A percentile compares a stretch with the other conserved stretches of the same genome.
Conservation (phyloP, 2,888 invertebrate species). For the Hypena proboscidalis region DNA sequence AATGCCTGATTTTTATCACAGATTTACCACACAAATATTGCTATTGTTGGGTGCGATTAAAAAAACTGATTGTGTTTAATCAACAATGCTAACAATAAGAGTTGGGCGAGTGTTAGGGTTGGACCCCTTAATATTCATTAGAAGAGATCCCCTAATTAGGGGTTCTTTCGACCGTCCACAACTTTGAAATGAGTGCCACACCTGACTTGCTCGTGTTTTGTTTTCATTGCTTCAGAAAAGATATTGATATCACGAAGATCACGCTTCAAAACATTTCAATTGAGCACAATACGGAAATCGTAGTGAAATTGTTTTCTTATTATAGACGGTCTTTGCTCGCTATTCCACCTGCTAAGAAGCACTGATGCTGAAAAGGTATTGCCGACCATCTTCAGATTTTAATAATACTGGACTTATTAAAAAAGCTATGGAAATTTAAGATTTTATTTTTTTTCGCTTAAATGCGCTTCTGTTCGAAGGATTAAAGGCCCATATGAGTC, state of each 20-base stretch:
- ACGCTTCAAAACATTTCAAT: constrained; percentile 66
- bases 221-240: constrained; percentile 65
- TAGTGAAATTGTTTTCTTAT: constrained; percentile 53
- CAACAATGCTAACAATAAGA: constrained; percentile 63
- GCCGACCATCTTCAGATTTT: no score
- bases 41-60: constrained; percentile 57
- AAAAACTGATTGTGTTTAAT: constrained; percentile 69
- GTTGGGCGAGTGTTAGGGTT: constrained; percentile 59
- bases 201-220: constrained; percentile 73
- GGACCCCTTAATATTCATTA: constrained; percentile 81
- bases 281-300: constrained; percentile 60
- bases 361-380: constrained; percentile 27
- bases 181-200: constrained; percentile 66
- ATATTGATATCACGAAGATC: constrained; percentile 74
- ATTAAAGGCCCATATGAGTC: no score
- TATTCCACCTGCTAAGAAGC: constrained; percentile 6
- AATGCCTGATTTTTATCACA: constrained; percentile 15
- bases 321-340: constrained; percentile 27
- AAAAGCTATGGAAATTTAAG: no score
- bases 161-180: constrained; percentile 61
- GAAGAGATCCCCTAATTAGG: constrained; percentile 75
- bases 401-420: no score
- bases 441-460: no score
- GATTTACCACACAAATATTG: constrained; percentile 26
- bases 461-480: no score